Percentiles rank a stretch among this genome's conserved stretches.
These are phyloP conservation scores for Morinoia aosen DNA, from an alignment of 2,888 invertebrate genomes.

Conservation along the genomic window DNA sequence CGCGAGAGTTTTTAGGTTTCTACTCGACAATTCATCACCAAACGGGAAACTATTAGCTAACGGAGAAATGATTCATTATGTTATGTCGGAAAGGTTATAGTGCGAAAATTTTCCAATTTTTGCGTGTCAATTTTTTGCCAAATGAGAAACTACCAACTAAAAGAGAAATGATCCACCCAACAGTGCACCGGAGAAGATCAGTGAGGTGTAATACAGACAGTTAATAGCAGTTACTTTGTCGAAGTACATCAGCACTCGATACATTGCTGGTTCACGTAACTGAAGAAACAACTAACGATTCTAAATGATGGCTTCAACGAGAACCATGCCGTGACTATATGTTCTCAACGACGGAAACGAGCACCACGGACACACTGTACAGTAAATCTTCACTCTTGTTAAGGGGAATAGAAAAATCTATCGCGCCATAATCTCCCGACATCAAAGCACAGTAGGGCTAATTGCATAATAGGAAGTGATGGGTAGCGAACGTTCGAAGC, in stretches of 20 bases:
- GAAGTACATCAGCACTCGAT: neutral
- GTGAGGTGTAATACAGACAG: neutral
- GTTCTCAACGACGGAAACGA: neutral
- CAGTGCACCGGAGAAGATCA: neutral
- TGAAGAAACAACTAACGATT: neutral
- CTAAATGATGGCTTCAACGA: neutral
- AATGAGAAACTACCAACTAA: neutral
- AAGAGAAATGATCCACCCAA: neutral
- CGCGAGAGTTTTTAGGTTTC: neutral
- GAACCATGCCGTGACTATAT: neutral
- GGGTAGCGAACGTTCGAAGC: constrained; percentile 14
- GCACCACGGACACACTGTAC: neutral
- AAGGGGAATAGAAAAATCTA: neutral
- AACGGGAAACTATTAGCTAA: neutral
- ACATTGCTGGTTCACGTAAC: neutral
- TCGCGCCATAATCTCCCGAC: neutral
- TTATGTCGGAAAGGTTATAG: neutral
- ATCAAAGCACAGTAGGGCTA: constrained; percentile 20
- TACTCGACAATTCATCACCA: neutral
- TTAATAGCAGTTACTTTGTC: neutral
- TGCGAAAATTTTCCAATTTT: neutral
- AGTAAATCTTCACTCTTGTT: neutral
- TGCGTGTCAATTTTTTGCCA: neutral
- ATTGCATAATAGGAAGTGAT: constrained; percentile 46
- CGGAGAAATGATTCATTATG: neutral